phyloP scores from a whole-genome alignment of 2,797 vertebrate species.

The Fistularia commersonii region DNA sequence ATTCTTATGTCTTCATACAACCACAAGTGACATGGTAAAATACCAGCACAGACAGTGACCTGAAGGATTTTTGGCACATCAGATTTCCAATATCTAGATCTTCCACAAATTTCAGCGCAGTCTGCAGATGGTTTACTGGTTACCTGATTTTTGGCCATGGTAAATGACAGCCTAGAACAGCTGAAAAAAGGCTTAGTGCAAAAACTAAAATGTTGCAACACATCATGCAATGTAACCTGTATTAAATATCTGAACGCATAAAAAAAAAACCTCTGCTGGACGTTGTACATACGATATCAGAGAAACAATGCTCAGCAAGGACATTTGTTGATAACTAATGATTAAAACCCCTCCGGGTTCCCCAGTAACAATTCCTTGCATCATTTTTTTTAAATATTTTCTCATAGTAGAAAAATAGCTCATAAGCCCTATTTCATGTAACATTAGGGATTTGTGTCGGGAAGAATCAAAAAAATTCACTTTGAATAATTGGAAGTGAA shows the following conservation, averaged over 20 bases:
- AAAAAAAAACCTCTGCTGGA: slow-evolving; percentile 43
- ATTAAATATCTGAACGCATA: slow-evolving; percentile 40
- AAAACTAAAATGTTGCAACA: slow-evolving; percentile 67
- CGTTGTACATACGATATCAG: slow-evolving; percentile 50
- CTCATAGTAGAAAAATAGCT: slow-evolving; percentile 72
- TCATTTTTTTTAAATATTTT: slow-evolving; percentile 49
- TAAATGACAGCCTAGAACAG: slow-evolving; percentile 72
- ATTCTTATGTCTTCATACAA: slow-evolving; percentile 52
- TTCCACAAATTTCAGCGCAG: slow-evolving; percentile 25
- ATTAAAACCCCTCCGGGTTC: slow-evolving; percentile 45
- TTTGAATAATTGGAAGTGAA: slow-evolving; percentile 52
- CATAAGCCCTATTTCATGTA: slow-evolving; percentile 46
- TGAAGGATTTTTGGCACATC: slow-evolving; percentile 71
- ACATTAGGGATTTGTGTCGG: slow-evolving; percentile 50
- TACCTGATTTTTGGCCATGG: slow-evolving; percentile 59
- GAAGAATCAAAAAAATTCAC: slow-evolving; percentile 56
- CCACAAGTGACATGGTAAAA: slow-evolving; percentile 57
- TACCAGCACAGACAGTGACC: slow-evolving; percentile 66
- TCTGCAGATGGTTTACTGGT: slow-evolving; percentile 25
- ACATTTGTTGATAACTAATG: slow-evolving; percentile 47
- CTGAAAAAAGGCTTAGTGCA: slow-evolving; percentile 69
- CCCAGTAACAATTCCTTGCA: slow-evolving; percentile 44
- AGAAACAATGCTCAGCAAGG: slow-evolving; percentile 48
- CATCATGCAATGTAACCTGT: slow-evolving; percentile 67
- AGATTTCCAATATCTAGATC: slow-evolving; percentile 51